Base-by-base conservation (phyloP, 2,888 invertebrate genomes). In the Hirtodrosophila histrioides region DNA sequence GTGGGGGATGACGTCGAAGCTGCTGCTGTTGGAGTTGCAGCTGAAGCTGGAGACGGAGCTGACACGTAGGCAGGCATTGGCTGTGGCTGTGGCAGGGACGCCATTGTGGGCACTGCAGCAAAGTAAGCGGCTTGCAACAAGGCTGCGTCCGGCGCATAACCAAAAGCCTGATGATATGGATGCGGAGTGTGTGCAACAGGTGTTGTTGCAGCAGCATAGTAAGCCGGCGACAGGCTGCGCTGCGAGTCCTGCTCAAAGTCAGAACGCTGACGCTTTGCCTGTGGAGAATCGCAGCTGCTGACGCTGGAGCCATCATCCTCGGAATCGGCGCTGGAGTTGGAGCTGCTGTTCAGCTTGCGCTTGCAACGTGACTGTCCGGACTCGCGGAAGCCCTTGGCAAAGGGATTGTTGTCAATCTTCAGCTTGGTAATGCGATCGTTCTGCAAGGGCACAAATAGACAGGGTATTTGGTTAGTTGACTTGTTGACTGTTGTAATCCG, bases 321-420 rank as follows among this genome's bases (percentile, higher is more conserved):
- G 29, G 78, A 87, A 6, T 78, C 79, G 9, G 62, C 57, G 4
- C 69, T 70, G 44, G 84, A 77, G 58, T 80, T 72, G 31, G 88
- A 83, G 63, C 88, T 89, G 71, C 88, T 90, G 88, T 91, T 89
- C 88, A 91, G 93, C 92, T 95, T 95, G 82, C 95, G 92, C 86
- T 95, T 95, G 90, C 94, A 94, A 57, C 94, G 93, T 1, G 95
- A 95, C 85, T 95, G 95, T 0, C 98, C 97, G 56, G 95, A 94
- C 74, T 97, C 96, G 39, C 97, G 94, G 91, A 98, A 98, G 0
- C 98, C 98, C 92, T 98, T 98, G 2, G 98, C 98, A 91, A 98
- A 98, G 0, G 97, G 97, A 89, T 98, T 98, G 92, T 97, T 94
- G 92, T 97, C 95, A 83, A 98, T 98, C 92, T 98, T 98, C 88